A percentile compares a stretch with the other conserved stretches of the same genome.
Conservation (phyloP, 2,797 vertebrate species). For the Macropus fuliginosus region DNA sequence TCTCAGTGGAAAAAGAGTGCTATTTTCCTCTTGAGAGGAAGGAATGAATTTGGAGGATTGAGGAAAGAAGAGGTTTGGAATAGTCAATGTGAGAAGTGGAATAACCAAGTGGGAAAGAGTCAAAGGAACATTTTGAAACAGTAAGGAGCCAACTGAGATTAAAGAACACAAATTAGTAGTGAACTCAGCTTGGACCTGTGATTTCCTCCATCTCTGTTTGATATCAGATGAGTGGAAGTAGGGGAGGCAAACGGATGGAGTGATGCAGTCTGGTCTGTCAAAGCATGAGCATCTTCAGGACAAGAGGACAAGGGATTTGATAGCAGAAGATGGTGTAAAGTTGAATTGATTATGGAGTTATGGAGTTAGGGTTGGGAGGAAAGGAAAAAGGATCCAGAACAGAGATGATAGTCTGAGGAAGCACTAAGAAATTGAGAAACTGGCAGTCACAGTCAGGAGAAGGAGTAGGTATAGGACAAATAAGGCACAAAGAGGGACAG, state of each 20-base stretch:
- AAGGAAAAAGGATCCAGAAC: neutral
- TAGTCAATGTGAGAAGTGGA: neutral
- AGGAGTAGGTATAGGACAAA: neutral
- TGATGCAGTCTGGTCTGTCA: neutral
- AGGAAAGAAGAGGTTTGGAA: neutral
- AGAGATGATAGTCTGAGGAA: neutral
- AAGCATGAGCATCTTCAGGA: neutral
- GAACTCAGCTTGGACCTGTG: neutral
- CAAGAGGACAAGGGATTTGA: neutral
- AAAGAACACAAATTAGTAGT: neutral
- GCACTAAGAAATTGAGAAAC: neutral
- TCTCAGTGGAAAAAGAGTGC: neutral
- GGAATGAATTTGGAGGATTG: neutral
- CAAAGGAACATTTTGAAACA: neutral
- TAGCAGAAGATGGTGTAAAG: neutral
- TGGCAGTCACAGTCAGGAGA: neutral
- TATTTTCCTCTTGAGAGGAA: neutral
- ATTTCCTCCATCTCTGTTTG: neutral
- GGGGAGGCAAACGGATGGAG: neutral
- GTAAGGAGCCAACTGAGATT: neutral
- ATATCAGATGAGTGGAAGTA: neutral
- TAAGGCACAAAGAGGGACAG: neutral
- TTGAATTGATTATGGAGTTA: neutral
- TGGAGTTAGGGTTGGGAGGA: neutral
- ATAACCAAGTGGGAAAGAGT: neutral